A percentile compares a stretch with the other conserved stretches of the same genome.
These are phyloP conservation scores for Leptopterna dolabrata DNA, from an alignment of 2,888 invertebrate species.

Conservation along the genomic window DNA sequence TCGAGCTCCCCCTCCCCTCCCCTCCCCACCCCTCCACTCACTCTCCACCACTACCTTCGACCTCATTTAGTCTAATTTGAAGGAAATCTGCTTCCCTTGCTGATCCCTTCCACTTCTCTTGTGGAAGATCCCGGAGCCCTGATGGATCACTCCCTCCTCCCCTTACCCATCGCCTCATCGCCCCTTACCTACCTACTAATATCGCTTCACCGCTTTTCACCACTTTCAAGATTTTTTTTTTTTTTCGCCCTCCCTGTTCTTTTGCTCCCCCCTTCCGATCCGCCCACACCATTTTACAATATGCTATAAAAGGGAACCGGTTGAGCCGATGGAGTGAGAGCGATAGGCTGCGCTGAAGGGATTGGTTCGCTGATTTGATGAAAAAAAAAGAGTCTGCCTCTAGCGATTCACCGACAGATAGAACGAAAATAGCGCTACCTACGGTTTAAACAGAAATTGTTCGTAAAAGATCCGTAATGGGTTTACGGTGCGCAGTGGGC, in stretches of 20 bases:
- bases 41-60: slow-evolving; percentile 45
- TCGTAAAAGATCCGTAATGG: too few species aligned
- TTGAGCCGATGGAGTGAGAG: not conserved
- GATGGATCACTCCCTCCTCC: slow-evolving; percentile 31
- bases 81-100: slow-evolving; percentile 38
- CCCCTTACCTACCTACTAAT: not conserved
- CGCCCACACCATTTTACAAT: too few species aligned
- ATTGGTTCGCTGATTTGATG: not conserved
- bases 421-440: not conserved
- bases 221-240: not conserved
- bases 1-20: slow-evolving; percentile 11
- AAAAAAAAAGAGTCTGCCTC: not conserved
- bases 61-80: slow-evolving; percentile 55
- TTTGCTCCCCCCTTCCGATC: not conserved
- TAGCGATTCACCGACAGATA: not conserved
- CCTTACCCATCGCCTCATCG: too few species aligned
- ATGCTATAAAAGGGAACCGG: slow-evolving; percentile 34
- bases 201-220: slow-evolving; percentile 8
- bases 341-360: not conserved
- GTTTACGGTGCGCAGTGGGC: too few species aligned
- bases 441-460: too few species aligned
- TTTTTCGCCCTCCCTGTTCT: not conserved
- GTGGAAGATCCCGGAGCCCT: slow-evolving; percentile 7
- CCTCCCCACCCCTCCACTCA: too few species aligned
- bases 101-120: slow-evolving; percentile 40